Evolutionary conservation across 2,113 vertebrate genomes (phyloP), one percentile per base, ranked within the genome.

Genomic region (Myocastor coypus): DNA sequence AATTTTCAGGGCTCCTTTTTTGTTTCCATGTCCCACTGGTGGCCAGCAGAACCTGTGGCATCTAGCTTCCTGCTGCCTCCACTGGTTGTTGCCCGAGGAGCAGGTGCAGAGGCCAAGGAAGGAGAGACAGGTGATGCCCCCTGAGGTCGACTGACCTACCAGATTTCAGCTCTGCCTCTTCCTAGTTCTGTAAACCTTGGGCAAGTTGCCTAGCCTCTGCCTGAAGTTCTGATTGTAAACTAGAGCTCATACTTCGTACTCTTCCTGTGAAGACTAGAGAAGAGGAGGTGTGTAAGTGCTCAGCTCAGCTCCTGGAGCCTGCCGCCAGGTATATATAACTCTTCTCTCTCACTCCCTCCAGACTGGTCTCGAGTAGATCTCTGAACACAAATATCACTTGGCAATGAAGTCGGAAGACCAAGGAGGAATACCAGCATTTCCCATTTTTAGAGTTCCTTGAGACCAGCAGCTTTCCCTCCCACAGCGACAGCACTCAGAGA

Each of bases 381-480:
- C 5, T 42, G 87, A 96, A 28, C 83, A 88, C 77, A 89, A 42
- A 93, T 68, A 96, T 55, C 83, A 93, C 42, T 91, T 95, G 95
- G 91, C 87, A 96, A 12, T 66, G 37, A 77, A 89, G 46, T 77
- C 46, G 37, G 57, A 64, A 81, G 68, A 87, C 64, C n/a, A 94
- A 52, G 50, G 84, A 91, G 61, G 82, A 52, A 91, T 63, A 77
- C 28, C n/a, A 17, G 87, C 80, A 89, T 69, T 59, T 92, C 42
- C 52, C 96, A 40, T 84, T 95, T 96, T 96, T 84, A 92, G 93
- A 93, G 87, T 90, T 87, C 28, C 64, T 30, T 1, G 40, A 87
- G 89, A 94, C 46, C 46, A 92, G 84, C 94, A 95, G 93, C 92
- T 96, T 94, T 94, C 89, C 85, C 69, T 94, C 89, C 96, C 32